These are phyloP conservation scores for Eubasilissa regina DNA, from an alignment of 1,140 invertebrate species.

Conservation along the genomic window DNA sequence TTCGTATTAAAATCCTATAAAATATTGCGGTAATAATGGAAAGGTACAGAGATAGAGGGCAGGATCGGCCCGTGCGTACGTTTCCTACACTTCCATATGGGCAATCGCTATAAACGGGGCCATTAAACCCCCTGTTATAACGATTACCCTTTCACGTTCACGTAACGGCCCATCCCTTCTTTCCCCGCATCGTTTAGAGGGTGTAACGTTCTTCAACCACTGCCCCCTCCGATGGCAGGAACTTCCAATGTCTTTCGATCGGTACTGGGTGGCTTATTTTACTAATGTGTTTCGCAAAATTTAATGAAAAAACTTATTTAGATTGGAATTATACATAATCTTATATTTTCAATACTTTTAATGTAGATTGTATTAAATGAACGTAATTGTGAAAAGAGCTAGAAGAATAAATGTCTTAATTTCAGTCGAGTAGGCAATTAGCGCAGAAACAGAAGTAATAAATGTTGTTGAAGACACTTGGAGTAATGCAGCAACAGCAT, in stretches of 20 bases:
- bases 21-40: constrained; percentile 55
- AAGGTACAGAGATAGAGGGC: constrained; percentile 54
- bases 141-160: constrained; percentile 58
- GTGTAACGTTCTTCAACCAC: constrained; percentile 16
- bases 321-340: no score
- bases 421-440: no score
- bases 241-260: constrained; percentile 27
- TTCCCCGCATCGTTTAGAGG: constrained; percentile 19
- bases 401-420: no score
- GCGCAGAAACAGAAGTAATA: no score
- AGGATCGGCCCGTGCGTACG: constrained; percentile 37
- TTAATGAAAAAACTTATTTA: no score
- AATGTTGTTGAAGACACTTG: no score
- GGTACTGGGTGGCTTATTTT: not conserved
- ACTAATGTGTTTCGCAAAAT: no score
- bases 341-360: no score
- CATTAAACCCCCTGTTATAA: constrained; percentile 58
- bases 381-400: no score
- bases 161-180: constrained; percentile 36
- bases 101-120: constrained; percentile 53
- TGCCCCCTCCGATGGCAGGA: constrained; percentile 7
- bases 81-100: constrained; percentile 43
- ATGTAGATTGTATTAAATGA: no score
- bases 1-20: constrained; percentile 60
- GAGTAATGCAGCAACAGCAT: no score